Percentiles rank a stretch among this genome's conserved stretches.
Evolutionary conservation across 2,113 vertebrate species (phyloP).

Genomic region (Micronycteris hirsuta): DNA sequence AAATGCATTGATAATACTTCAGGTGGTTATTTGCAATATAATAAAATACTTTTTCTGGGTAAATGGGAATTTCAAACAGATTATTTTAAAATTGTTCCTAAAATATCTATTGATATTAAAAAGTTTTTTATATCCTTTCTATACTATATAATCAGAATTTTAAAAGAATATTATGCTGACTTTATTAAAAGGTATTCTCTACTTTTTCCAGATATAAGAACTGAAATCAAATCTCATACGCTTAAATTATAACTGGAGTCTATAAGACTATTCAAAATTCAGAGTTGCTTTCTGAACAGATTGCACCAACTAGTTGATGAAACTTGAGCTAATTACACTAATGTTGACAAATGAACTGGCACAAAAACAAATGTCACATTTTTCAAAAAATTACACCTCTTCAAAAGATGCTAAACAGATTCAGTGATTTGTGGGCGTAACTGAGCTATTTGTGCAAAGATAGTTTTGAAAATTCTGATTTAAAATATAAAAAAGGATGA

Average conservation of each 20-base stretch:
- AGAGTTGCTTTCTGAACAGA: conserved; percentile 82
- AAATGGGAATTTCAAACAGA: neutral
- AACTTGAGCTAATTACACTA: conserved; percentile 86
- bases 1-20: neutral
- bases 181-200: neutral
- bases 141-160: neutral
- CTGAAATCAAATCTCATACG: neutral
- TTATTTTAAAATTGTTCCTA: neutral
- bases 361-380: conserved; percentile 76
- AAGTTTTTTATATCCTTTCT: neutral
- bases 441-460: conserved; percentile 64
- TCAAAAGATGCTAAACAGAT: conserved; percentile 77
- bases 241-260: conserved; percentile 61
- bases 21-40: neutral
- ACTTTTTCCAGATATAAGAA: neutral
- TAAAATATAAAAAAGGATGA: conserved; percentile 61
- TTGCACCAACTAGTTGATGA: conserved; percentile 83
- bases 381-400: conserved; percentile 75
- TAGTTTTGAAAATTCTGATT: conserved; percentile 52
- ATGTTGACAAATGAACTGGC: conserved; percentile 83
- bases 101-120: neutral
- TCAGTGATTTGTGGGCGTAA: conserved; percentile 72
- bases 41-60: neutral
- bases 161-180: neutral
- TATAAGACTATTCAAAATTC: conserved; percentile 80